Evolutionary conservation across 2,888 invertebrate species (phyloP).

Genomic region (Drosophila imparisetae): DNA sequence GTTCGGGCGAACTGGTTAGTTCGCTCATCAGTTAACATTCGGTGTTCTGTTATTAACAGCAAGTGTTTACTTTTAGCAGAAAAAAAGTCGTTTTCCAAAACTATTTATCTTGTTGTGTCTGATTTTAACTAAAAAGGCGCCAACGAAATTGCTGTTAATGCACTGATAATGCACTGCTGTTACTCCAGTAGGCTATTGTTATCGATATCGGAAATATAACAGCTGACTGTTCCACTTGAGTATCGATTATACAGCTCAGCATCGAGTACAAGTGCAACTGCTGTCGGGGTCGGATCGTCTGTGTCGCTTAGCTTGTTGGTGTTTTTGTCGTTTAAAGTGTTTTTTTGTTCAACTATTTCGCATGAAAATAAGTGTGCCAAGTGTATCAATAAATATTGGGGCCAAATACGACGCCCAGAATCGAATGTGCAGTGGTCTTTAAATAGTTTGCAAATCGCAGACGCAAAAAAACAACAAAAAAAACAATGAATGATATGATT

Average conservation of each 20-base stretch:
- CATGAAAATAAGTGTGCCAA: constrained; percentile 52
- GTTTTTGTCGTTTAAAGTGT: constrained; percentile 56
- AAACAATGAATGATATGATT: constrained; percentile 52
- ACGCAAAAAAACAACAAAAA: constrained; percentile 23
- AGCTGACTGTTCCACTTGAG: constrained; percentile 33
- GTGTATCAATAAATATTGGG: constrained; percentile 54
- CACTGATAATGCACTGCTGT: background rate
- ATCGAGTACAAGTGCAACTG: constrained; percentile 59
- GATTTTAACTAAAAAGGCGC: background rate
- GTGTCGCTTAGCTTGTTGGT: constrained; percentile 37
- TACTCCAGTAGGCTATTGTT: background rate
- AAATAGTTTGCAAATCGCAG: constrained; percentile 17
- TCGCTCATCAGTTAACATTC: constrained; percentile 29
- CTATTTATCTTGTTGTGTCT: background rate
- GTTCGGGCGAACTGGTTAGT: constrained; percentile 30
- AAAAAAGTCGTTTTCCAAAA: background rate
- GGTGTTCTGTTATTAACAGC: constrained; percentile 36
- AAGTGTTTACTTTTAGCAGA: background rate
- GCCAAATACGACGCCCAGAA: constrained; percentile 33
- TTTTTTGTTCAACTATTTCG: constrained; percentile 61
- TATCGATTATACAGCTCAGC: constrained; percentile 38
- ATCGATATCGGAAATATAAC: constrained; percentile 24
- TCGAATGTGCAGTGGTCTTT: constrained; percentile 43
- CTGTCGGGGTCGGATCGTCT: constrained; percentile 46
- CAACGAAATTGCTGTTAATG: background rate